Evolutionary conservation across 2,113 vertebrate genomes (phyloP).

Genomic region (Microtus pennsylvanicus): DNA sequence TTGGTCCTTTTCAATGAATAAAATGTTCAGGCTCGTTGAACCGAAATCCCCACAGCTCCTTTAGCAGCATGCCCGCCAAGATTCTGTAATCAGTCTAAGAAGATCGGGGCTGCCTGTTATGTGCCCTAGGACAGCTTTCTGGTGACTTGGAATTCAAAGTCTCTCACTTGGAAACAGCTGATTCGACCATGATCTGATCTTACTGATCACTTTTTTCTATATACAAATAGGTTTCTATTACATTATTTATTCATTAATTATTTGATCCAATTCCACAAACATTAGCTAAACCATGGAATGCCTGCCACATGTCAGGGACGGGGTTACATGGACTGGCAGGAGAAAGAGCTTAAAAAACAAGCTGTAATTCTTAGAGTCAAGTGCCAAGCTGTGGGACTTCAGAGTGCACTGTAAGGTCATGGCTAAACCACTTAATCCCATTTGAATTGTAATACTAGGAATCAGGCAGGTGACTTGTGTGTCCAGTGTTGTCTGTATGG

Average conservation of each 20-base stretch:
- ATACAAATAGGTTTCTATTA: conserved; percentile 41
- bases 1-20: conserved; percentile 67
- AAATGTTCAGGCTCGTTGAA: conserved; percentile 61
- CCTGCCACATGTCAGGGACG: background rate
- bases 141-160: conserved; percentile 54
- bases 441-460: conserved; percentile 30
- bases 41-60: conserved; percentile 52
- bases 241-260: conserved; percentile 34
- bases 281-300: conserved; percentile 14
- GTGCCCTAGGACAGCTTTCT: background rate
- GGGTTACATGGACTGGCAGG: background rate
- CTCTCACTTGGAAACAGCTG: conserved; percentile 36
- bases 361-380: background rate
- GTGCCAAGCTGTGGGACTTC: background rate
- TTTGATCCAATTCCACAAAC: conserved; percentile 27
- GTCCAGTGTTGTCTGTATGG: background rate
- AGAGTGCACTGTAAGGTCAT: conserved; percentile 4
- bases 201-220: conserved; percentile 29
- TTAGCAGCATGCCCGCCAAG: conserved; percentile 45
- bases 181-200: conserved; percentile 1
- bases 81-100: conserved; percentile 63
- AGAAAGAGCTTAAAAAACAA: background rate
- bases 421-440: background rate
- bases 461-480: background rate
- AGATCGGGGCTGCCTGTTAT: conserved; percentile 45